phyloP scores from a whole-genome alignment of 2,113 vertebrate genomes.

The Apodemus speciosus region DNA sequence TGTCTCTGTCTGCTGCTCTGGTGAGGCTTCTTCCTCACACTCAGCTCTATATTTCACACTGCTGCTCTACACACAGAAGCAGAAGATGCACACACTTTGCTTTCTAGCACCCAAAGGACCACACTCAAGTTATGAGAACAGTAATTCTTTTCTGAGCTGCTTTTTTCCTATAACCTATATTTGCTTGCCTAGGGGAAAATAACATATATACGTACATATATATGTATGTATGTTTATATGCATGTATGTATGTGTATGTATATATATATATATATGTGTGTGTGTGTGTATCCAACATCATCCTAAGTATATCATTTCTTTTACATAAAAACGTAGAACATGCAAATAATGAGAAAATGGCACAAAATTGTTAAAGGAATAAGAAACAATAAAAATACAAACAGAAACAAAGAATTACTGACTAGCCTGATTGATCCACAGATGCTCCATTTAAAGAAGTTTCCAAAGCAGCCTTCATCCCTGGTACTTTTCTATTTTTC shows the following conservation, averaged over 20 bases:
- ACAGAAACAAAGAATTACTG: background rate
- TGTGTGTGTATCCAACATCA: background rate
- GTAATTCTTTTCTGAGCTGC: background rate
- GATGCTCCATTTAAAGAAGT: background rate
- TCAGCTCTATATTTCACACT: background rate
- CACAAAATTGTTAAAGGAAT: background rate
- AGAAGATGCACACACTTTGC: background rate
- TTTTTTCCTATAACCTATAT: background rate
- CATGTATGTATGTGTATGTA: background rate
- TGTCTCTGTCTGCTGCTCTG: background rate
- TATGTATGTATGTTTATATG: too few relatives aligned
- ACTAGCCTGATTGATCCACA: background rate
- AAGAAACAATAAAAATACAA: conserved; percentile 6
- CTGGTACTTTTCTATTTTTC: background rate
- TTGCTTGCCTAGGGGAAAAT: background rate
- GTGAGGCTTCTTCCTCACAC: background rate
- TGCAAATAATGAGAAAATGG: background rate
- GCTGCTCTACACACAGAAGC: background rate
- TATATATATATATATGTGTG: too few relatives aligned
- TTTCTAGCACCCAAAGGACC: background rate
- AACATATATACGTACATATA: background rate
- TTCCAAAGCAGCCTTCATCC: background rate
- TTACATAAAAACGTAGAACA: conserved; percentile 45
- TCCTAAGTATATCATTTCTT: background rate
- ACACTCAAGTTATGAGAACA: background rate